Percentiles rank a stretch among this genome's conserved stretches.
These are phyloP conservation scores for Sinonovacula constricta DNA, from an alignment of 1,140 invertebrate species.

Conservation along the genomic window DNA sequence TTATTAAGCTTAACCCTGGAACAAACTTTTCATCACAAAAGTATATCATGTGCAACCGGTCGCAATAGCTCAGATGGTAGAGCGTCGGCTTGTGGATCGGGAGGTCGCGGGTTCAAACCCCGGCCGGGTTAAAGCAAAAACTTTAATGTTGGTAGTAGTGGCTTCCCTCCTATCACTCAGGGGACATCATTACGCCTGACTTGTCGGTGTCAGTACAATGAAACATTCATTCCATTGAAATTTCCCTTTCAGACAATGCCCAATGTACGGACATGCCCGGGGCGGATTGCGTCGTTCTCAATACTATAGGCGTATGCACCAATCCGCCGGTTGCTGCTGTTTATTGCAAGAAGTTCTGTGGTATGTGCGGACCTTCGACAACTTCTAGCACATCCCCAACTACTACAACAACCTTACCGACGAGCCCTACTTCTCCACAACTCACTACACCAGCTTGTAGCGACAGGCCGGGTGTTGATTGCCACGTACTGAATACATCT, in stretches of 20 bases:
- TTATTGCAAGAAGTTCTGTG: not conserved
- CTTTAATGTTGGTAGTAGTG: not conserved
- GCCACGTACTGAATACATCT: slow-evolving; percentile 1
- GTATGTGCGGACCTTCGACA: not conserved
- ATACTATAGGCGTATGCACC: not conserved
- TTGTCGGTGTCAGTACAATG: not conserved
- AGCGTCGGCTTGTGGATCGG: no score
- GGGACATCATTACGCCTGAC: not conserved
- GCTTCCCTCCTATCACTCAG: not conserved
- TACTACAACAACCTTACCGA: slow-evolving; percentile 1
- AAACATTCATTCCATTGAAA: not conserved
- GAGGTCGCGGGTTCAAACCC: no score
- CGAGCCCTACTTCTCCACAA: not conserved
- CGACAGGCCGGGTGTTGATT: slow-evolving; percentile 2
- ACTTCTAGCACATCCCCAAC: not conserved
- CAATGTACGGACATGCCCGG: not conserved
- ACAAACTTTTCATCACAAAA: no score
- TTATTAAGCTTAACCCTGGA: no score
- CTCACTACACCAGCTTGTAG: not conserved
- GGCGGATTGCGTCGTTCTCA: not conserved
- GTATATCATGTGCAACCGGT: no score
- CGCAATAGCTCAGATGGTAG: no score
- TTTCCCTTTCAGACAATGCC: not conserved
- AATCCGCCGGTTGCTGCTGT: not conserved
- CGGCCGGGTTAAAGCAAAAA: not conserved